phyloP scores from a whole-genome alignment of 2,113 vertebrate species.

The Chlamydotis undulata region DNA sequence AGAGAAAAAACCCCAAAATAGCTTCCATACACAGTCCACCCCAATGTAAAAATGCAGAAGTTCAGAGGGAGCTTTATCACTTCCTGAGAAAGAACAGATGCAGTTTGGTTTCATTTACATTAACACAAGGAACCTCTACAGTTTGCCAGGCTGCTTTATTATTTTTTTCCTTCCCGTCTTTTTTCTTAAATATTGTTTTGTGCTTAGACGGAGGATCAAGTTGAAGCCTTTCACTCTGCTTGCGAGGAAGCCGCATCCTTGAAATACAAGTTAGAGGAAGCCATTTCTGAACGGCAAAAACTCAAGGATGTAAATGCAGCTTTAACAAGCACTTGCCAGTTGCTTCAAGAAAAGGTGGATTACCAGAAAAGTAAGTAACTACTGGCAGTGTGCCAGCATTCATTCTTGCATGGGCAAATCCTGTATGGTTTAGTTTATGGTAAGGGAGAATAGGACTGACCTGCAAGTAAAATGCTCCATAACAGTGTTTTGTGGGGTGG shows the following conservation, averaged over 20 bases:
- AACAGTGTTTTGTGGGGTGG: too few species aligned
- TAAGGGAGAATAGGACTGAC: background rate
- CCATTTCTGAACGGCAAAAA: constrained; percentile 45
- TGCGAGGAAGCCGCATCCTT: background rate
- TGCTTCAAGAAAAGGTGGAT: constrained; percentile 43
- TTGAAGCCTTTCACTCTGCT: constrained; percentile 10
- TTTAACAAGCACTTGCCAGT: constrained; percentile 35
- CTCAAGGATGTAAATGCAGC: constrained; percentile 46
- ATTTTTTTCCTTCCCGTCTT: background rate
- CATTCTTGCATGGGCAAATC: background rate
- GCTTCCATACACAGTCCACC: constrained; percentile 52
- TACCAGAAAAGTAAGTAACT: constrained; percentile 74
- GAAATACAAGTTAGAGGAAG: constrained; percentile 64
- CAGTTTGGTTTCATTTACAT: constrained; percentile 55
- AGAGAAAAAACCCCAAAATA: constrained; percentile 27
- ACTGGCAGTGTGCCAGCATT: background rate
- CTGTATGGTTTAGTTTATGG: background rate
- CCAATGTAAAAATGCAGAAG: constrained; percentile 74
- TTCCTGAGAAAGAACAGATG: constrained; percentile 73
- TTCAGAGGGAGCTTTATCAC: constrained; percentile 64
- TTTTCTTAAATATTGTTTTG: background rate
- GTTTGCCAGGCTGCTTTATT: background rate
- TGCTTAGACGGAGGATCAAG: constrained; percentile 51
- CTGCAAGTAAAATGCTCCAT: background rate
- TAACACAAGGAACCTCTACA: background rate